phyloP scores from a whole-genome alignment of 2,888 invertebrate genomes.

The Melitaea athalia region DNA sequence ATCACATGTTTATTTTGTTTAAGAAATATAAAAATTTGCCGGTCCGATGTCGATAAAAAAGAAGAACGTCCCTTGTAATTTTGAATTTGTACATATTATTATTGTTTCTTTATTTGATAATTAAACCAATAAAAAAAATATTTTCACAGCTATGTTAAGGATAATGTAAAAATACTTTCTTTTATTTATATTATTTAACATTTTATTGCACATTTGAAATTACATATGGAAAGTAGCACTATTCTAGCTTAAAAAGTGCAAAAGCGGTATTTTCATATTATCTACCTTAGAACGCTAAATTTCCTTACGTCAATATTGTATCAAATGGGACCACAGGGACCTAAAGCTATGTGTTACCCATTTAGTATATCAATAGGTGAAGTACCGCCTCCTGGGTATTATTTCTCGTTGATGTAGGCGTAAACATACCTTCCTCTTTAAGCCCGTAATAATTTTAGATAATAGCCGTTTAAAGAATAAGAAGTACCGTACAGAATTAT shows the following conservation, averaged over 20 bases:
- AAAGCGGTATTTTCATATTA: slow-evolving; percentile 20
- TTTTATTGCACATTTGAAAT: no score
- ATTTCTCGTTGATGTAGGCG: slow-evolving; percentile 11
- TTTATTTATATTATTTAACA: no score
- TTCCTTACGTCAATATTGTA: slow-evolving; percentile 30
- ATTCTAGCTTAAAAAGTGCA: background rate
- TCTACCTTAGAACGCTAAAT: slow-evolving; percentile 20
- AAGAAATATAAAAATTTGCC: no score
- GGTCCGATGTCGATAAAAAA: no score
- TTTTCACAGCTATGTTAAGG: no score
- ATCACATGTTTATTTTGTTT: no score
- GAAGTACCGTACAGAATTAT: slow-evolving; percentile 17
- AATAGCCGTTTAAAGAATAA: slow-evolving; percentile 32
- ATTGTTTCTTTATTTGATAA: no score
- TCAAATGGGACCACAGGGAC: slow-evolving; percentile 23
- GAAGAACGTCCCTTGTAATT: no score
- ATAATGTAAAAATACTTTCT: no score
- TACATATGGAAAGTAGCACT: no score
- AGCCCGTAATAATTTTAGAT: slow-evolving; percentile 52
- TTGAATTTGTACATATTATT: no score
- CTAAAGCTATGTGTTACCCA: slow-evolving; percentile 24
- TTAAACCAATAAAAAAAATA: no score
- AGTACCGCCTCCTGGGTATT: slow-evolving; percentile 21
- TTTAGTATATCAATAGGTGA: slow-evolving; percentile 27
- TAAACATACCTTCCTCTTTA: slow-evolving; percentile 13